A percentile compares a stretch with the other conserved stretches of the same genome.
Conservation (phyloP, 2,113 vertebrate species). For the Hipposideros armiger region DNA sequence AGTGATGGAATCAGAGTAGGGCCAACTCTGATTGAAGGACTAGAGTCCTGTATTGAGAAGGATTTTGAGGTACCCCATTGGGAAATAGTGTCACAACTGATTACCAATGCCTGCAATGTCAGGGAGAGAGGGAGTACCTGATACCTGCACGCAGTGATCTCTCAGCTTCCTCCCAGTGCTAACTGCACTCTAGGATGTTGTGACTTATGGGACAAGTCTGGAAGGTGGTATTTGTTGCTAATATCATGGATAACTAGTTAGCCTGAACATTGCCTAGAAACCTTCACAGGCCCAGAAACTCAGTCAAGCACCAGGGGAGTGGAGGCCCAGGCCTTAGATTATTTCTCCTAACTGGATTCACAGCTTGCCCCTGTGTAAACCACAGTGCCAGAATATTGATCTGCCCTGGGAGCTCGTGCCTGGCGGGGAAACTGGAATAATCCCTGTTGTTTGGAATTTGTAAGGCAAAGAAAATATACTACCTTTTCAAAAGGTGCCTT, state of each 20-base stretch:
- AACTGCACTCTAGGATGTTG: background rate
- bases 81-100: background rate
- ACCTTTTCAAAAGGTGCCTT: background rate
- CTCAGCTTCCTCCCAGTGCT: background rate
- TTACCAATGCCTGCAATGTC: background rate
- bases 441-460: background rate
- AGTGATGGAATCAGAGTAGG: background rate
- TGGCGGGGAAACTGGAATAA: background rate
- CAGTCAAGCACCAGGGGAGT: background rate
- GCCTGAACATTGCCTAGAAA: background rate
- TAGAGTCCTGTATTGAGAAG: background rate
- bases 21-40: background rate
- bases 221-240: background rate
- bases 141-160: background rate
- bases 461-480: background rate
- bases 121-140: background rate
- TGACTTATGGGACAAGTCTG: background rate
- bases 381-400: background rate
- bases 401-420: background rate
- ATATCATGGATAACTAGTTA: background rate
- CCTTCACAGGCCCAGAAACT: background rate
- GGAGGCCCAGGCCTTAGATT: background rate
- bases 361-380: background rate
- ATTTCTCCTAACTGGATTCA: background rate
- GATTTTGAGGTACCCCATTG: background rate